Evolutionary conservation across 1,140 invertebrate genomes (phyloP), one percentile per base, ranked within the genome.

Genomic region (Tetranychus cinnabarinus): DNA sequence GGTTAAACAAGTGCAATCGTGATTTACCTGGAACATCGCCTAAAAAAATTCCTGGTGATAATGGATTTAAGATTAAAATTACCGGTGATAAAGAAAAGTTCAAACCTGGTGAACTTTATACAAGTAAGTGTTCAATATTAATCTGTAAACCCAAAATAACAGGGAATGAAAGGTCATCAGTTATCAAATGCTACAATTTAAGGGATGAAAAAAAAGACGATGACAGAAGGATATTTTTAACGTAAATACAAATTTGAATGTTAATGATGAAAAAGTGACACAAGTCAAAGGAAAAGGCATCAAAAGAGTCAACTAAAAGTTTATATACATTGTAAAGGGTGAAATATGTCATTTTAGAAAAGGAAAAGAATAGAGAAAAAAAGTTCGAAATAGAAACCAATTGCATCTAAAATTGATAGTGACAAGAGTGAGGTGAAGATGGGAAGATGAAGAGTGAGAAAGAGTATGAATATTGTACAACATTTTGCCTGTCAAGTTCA

Each of bases 1-100:
- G 39, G 10, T 42, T 42, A 42, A 42, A 5, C 23, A 33, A 52
- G 31, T 52, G 50, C n/a, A 31, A n/a, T 4, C 50, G 50, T n/a
- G 31, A 31, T 31, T 33, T 33, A 52, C 15, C 50, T 31, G 50
- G 50, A 35, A 56, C 35, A 36, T 31, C 33, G 33, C 15, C 33
- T 15, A 36, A 56, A 6, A 56, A 56, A 33, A 64, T 15, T 31
- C 23, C 34, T n/a, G 63, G 60, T 13, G 50, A 52, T 47, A 55
- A 61, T 57, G 67, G 67, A 48, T 68, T 68, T 61, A 61, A 63
- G 13, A 68, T 68, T 33, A 67, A 65, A 55, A 65, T 68, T n/a
- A 65, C 61, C 2, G 65, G 65, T n/a, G 64, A 66, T 60, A 65
- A 66, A 0, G 64, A 67, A n/a, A 64, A 65, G 50, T 68, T 67